Base-by-base conservation (phyloP, 2,113 vertebrate species). In the Sarotherodon lohbergeri region DNA sequence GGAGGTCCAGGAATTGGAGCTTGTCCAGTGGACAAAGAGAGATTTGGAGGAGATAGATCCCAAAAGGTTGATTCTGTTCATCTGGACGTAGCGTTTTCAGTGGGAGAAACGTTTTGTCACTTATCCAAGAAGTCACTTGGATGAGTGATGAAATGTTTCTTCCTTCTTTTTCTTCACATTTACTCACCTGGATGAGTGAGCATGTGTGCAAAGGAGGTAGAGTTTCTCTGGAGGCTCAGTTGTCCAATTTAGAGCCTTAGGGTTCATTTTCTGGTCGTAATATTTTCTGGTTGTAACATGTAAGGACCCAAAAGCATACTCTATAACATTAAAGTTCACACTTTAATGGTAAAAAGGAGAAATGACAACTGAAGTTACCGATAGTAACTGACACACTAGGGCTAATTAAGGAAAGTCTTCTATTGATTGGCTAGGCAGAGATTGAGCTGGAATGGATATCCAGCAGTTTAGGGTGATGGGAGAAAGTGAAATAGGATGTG, bases 371-470 rank as follows among this genome's bases (percentile, higher is more conserved):
- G 27, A 61, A 17, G 32, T 61, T 61, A 61, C 32, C 17, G 14
- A 61, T 61, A 61, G 57, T 17, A 61, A 61, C 27, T 61, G 27
- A 8, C 57, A 61, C 14, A 61, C 57, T 32, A 61, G 27, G 1
- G 57, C 14, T 61, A 32, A 61, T 0, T 61, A 61, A 61, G 14
- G 27, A 61, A 61, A 0, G 8, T 61, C 27, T 61, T 61, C 57
- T 32, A 32, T 61, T 61, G 57, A 61, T 61, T 61, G 8, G 14
- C 57, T 17, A 32, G 57, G 27, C 27, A 17, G 57, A 61, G 27
- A 61, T 17, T 32, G 57, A 61, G 57, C 57, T 61, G 57, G 1
- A 61, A 32, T 9, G 57, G 27, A 61, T 32, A 61, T 32, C 14
- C 27, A 61, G 57, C 27, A 17, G 27, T 61, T 61, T 61, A 32